Conservation (phyloP, 1,140 invertebrate genomes). For the Drosophila tropicalis region DNA sequence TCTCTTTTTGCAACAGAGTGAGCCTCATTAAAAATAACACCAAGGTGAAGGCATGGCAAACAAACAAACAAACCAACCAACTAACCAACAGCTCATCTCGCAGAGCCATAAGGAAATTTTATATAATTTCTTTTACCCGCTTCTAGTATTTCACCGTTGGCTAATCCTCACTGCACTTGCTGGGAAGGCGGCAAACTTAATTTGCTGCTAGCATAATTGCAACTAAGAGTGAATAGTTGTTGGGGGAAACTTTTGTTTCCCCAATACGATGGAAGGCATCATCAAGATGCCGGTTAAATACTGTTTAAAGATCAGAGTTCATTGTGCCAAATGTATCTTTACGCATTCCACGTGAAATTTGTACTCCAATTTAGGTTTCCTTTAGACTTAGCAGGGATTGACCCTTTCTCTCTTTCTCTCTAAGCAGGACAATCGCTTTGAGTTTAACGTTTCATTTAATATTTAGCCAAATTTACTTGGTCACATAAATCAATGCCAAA, state of each 20-base stretch:
- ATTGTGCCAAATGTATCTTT: constrained; percentile 20
- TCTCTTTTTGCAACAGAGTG: background rate
- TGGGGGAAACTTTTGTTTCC: constrained; percentile 59
- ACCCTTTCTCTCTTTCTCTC: too few species aligned
- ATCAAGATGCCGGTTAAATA: constrained; percentile 36
- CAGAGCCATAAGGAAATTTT: constrained; percentile 50
- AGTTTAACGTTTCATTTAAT: constrained; percentile 75
- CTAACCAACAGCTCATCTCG: constrained; percentile 51
- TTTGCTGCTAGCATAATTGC: constrained; percentile 68
- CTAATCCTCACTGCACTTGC: constrained; percentile 32
- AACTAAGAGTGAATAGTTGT: constrained; percentile 54
- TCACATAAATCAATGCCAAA: constrained; percentile 77
- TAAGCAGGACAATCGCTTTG: constrained; percentile 11
- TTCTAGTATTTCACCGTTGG: constrained; percentile 29
- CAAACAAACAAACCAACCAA: constrained; percentile 44
- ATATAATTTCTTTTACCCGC: constrained; percentile 53
- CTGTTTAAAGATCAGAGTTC: constrained; percentile 25
- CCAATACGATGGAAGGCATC: constrained; percentile 66
- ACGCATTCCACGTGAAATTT: constrained; percentile 36
- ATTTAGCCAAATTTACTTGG: constrained; percentile 69
- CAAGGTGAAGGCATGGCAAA: constrained; percentile 33
- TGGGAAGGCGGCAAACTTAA: constrained; percentile 63
- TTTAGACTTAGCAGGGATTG: background rate
- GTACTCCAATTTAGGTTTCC: constrained; percentile 49
- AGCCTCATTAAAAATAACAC: constrained; percentile 67